These are phyloP conservation scores for Pelobates fuscus DNA, from an alignment of 2,113 vertebrate genomes.

Conservation along the genomic window DNA sequence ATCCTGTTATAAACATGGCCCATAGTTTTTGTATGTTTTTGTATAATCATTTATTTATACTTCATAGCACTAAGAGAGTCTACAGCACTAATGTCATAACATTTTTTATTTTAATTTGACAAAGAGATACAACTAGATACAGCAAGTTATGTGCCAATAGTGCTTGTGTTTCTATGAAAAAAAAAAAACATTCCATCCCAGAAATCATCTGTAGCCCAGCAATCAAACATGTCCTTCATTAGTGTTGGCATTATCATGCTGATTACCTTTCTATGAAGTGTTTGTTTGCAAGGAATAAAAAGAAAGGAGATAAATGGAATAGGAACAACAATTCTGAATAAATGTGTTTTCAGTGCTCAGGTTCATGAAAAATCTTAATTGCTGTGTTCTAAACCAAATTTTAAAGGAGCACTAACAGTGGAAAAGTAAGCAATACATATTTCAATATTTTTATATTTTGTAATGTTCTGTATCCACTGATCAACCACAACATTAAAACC, in stretches of 20 bases:
- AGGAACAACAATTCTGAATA: constrained; percentile 33
- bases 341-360: constrained; percentile 16
- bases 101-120: too few relatives aligned
- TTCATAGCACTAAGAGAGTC: too few relatives aligned
- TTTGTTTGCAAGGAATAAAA: constrained; percentile 43
- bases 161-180: constrained; percentile 37
- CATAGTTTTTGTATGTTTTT: too few relatives aligned
- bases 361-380: constrained; percentile 38
- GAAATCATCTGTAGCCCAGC: constrained; percentile 40
- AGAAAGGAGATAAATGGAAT: constrained; percentile 33
- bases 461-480: too few relatives aligned
- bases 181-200: constrained; percentile 40
- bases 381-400: constrained; percentile 10
- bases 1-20: too few relatives aligned
- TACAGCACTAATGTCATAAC: too few relatives aligned
- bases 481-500: too few relatives aligned
- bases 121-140: too few relatives aligned
- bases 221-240: constrained; percentile 48
- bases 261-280: constrained; percentile 45
- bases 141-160: neutral
- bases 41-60: too few relatives aligned
- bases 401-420: neutral
- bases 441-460: too few relatives aligned
- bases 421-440: neutral
- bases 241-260: constrained; percentile 43